Evolutionary conservation across 2,888 invertebrate genomes (phyloP).

Genomic region (Mesochorus sp.): DNA sequence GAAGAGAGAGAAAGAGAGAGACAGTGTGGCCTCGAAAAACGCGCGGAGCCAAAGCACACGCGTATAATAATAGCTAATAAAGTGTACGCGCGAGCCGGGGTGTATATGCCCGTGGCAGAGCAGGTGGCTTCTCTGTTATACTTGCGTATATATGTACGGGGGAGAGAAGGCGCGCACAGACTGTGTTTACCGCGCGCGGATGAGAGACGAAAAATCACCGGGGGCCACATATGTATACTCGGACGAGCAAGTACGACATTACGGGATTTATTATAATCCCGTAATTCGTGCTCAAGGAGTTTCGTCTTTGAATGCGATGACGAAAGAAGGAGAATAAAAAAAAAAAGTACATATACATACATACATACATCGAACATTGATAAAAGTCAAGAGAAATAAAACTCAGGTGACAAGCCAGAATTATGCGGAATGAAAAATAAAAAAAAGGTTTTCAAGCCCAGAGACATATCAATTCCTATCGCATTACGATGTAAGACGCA

Average conservation of each 20-base stretch:
- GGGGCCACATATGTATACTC: constrained; percentile 53
- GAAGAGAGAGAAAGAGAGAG: too few species aligned
- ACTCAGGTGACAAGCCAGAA: too few species aligned
- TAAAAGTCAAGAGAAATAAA: not conserved
- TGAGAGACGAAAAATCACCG: constrained; percentile 61
- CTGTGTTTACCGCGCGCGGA: constrained; percentile 72
- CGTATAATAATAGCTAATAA: constrained; percentile 81
- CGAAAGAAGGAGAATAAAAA: not conserved
- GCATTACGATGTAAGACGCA: too few species aligned
- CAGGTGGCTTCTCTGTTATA: constrained; percentile 72
- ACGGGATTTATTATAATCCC: constrained; percentile 39
- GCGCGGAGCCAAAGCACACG: constrained; percentile 70
- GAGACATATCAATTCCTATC: too few species aligned
- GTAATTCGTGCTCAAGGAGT: not conserved
- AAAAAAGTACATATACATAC: not conserved
- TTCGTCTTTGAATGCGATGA: too few species aligned
- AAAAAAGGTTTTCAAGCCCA: too few species aligned
- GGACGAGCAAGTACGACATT: constrained; percentile 43
- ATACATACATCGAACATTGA: not conserved
- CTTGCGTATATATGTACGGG: constrained; percentile 57
- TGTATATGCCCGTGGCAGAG: constrained; percentile 71
- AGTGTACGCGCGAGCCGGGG: constrained; percentile 73
- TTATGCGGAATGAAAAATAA: too few species aligned
- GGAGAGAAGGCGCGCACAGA: constrained; percentile 74
- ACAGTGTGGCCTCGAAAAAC: constrained; percentile 22